Evolutionary conservation across 1,140 invertebrate genomes (phyloP).

Genomic region (Sarcophaga bullata): DNA sequence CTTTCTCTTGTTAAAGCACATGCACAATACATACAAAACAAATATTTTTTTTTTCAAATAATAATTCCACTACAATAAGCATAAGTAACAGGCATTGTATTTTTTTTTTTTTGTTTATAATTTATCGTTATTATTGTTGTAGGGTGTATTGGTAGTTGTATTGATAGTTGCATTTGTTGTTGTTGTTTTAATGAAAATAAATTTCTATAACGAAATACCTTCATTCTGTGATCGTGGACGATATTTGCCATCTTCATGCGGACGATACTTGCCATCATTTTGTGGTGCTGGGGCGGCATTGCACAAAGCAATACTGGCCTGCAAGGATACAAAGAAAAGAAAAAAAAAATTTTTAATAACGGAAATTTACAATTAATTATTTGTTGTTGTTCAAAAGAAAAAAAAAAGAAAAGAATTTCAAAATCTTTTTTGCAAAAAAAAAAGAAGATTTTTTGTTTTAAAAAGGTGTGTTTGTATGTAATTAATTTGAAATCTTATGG

Average conservation of each 20-base stretch:
- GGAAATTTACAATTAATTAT: conserved; percentile 1
- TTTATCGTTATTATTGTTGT: neutral
- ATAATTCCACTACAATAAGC: neutral
- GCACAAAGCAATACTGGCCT: conserved; percentile 59
- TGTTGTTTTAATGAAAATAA: neutral
- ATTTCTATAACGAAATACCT: conserved; percentile 57
- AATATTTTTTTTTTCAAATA: neutral
- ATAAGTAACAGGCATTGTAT: neutral
- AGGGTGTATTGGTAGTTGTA: neutral
- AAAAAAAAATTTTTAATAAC: neutral
- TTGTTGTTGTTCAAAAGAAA: neutral
- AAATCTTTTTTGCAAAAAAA: neutral
- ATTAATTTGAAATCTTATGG: neutral
- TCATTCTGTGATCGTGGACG: conserved; percentile 54
- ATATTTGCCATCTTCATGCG: conserved; percentile 60
- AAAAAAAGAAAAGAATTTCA: no score
- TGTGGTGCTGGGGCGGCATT: conserved; percentile 51
- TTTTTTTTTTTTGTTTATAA: neutral
- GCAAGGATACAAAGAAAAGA: neutral
- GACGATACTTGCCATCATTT: conserved; percentile 57
- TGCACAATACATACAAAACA: neutral
- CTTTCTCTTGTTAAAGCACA: neutral
- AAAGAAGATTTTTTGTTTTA: no score
- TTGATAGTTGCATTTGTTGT: neutral
- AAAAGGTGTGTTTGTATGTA: neutral